A percentile compares a stretch with the other conserved stretches of the same genome.
Conservation (phyloP, 2,797 vertebrate genomes). For the Gymnothorax reevesii region DNA sequence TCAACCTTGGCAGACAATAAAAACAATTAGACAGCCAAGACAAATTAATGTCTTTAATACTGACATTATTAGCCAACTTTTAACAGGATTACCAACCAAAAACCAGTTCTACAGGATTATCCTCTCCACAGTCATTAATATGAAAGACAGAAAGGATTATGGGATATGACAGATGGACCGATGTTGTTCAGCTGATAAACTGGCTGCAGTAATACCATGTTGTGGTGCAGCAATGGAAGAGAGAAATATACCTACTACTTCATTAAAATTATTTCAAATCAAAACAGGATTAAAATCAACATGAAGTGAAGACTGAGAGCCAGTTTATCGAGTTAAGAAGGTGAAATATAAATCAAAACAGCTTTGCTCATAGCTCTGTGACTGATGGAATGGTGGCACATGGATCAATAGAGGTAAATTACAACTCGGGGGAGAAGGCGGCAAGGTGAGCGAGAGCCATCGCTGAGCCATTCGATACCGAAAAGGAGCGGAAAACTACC, state of each 20-base stretch:
- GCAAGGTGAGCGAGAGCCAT: neutral
- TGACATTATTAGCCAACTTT: neutral
- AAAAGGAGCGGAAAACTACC: neutral
- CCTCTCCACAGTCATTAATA: no score
- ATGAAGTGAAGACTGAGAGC: neutral
- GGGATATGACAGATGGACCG: neutral
- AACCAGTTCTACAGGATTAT: neutral
- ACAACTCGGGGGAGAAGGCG: neutral
- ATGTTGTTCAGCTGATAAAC: slow-evolving; percentile 4
- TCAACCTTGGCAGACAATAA: neutral
- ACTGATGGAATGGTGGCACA: neutral
- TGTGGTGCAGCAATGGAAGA: neutral
- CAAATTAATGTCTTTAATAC: neutral
- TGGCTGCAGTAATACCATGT: neutral
- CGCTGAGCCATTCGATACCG: neutral
- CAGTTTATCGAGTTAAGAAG: neutral
- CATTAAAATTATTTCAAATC: slow-evolving; percentile 4
- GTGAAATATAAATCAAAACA: neutral
- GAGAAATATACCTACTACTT: neutral
- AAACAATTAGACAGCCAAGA: neutral
- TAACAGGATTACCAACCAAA: neutral
- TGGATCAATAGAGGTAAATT: slow-evolving; percentile 10
- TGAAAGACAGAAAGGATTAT: neutral
- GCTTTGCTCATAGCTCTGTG: neutral
- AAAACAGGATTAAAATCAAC: neutral